These are phyloP conservation scores for Samia ricini DNA, from an alignment of 1,140 invertebrate genomes.

Conservation along the genomic window DNA sequence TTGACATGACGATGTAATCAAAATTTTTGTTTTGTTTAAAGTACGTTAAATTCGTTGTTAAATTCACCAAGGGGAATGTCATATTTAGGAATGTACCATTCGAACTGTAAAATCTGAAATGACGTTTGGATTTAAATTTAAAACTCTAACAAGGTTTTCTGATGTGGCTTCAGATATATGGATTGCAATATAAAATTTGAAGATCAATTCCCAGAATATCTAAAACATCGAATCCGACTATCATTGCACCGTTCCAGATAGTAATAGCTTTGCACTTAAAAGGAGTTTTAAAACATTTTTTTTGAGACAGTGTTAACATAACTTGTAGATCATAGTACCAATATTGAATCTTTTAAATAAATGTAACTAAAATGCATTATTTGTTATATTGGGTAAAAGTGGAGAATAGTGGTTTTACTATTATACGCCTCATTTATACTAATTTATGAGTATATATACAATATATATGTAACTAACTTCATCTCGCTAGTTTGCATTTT, in stretches of 20 bases:
- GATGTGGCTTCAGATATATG: background rate
- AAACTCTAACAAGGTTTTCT: background rate
- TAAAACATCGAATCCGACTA: background rate
- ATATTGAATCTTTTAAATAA: background rate
- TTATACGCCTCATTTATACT: no score
- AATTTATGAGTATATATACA: no score
- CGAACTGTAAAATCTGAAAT: conserved; percentile 4
- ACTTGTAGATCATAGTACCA: background rate
- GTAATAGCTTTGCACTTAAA: background rate
- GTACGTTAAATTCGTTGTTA: background rate
- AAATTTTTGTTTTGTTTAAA: background rate
- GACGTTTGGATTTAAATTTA: background rate
- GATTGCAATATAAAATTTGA: background rate
- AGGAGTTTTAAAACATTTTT: background rate
- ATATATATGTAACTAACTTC: no score
- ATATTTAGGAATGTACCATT: background rate
- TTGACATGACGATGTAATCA: background rate
- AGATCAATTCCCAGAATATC: background rate
- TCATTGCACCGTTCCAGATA: background rate
- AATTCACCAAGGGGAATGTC: conserved; percentile 1
- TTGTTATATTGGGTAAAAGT: background rate
- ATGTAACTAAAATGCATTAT: background rate
- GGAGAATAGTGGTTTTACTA: background rate
- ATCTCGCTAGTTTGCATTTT: conserved; percentile 39
- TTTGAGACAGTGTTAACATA: background rate